A percentile compares a stretch with the other conserved stretches of the same genome.
phyloP scores from a whole-genome alignment of 2,113 vertebrate species.

The Melospiza georgiana region DNA sequence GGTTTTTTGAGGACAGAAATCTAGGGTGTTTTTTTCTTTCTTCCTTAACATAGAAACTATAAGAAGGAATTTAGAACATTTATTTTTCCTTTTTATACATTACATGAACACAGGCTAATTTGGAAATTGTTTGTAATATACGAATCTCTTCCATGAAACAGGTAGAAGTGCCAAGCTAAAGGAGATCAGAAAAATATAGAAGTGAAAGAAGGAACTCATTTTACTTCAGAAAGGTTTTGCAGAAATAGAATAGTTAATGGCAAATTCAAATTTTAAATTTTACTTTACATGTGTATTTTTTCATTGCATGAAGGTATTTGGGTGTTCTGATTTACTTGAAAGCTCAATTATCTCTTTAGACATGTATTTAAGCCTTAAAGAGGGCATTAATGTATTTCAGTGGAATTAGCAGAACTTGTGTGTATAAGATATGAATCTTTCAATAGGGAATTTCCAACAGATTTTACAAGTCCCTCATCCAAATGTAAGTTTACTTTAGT shows the following conservation, averaged over 20 bases:
- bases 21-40: rapidly evolving
- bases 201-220: neutral
- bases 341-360: neutral
- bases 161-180: neutral
- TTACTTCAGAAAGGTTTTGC: neutral
- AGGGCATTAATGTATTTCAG: neutral
- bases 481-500: neutral
- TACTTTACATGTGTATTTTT: neutral
- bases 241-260: neutral
- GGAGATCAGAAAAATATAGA: neutral
- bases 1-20: neutral
- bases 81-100: neutral
- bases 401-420: neutral
- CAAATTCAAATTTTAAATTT: neutral
- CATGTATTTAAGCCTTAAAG: neutral
- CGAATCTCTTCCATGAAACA: neutral
- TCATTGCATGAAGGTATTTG: neutral
- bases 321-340: constrained; percentile 4
- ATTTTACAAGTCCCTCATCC: neutral
- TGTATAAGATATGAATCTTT: neutral
- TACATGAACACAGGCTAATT: neutral
- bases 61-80: no score
- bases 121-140: neutral
- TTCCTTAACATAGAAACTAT: neutral
- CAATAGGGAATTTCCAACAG: neutral